Evolutionary conservation across 2,113 vertebrate species (phyloP).

Genomic region (Desmodus rotundus): DNA sequence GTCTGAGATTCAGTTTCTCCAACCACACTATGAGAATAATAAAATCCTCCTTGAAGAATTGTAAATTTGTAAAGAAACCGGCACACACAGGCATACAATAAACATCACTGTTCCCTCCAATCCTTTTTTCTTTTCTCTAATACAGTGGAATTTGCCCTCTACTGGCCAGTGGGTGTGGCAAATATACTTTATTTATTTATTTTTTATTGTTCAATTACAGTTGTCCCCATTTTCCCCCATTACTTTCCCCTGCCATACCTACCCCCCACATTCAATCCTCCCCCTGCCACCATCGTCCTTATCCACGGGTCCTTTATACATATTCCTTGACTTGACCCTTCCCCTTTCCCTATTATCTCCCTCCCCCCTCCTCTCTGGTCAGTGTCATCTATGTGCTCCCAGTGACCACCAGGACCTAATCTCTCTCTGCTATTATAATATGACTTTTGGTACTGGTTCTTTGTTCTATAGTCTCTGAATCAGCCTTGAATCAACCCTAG

Average conservation of each 20-base stretch:
- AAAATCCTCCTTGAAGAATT: background rate
- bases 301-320: too few relatives aligned
- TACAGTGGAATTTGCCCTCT: too few relatives aligned
- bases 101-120: background rate
- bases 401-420: background rate
- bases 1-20: background rate
- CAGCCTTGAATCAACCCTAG: background rate
- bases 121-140: background rate
- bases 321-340: too few relatives aligned
- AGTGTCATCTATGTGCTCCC: background rate
- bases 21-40: background rate
- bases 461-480: constrained; percentile 14
- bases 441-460: background rate
- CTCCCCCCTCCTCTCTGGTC: too few relatives aligned
- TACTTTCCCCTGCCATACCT: too few relatives aligned
- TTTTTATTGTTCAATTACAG: too few relatives aligned
- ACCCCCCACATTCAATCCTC: too few relatives aligned
- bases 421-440: background rate
- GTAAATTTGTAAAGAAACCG: background rate
- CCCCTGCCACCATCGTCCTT: too few relatives aligned
- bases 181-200: too few relatives aligned
- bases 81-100: background rate
- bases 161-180: too few relatives aligned
- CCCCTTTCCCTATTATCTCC: too few relatives aligned
- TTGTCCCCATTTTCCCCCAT: too few relatives aligned